Percentiles rank a stretch among this genome's conserved stretches.
Conservation (phyloP, 2,797 vertebrate genomes). For the Clangula hyemalis region DNA sequence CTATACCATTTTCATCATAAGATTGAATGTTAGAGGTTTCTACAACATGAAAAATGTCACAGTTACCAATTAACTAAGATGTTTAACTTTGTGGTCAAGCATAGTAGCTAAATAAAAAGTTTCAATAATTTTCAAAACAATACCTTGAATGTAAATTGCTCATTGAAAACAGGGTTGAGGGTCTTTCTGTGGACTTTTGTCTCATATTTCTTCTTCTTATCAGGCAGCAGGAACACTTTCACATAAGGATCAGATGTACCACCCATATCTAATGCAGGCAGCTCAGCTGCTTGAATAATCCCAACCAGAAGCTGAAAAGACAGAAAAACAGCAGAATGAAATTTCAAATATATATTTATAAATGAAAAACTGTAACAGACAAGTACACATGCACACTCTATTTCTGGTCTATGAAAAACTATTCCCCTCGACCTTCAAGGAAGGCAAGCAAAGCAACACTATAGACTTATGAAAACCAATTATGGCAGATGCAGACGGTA, state of each 20-base stretch:
- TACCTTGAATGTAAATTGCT: conserved; percentile 99
- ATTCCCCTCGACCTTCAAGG: not conserved
- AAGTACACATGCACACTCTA: conserved; percentile 23
- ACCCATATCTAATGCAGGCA: conserved; percentile 98
- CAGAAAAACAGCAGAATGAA: conserved; percentile 31
- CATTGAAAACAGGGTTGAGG: conserved; percentile 97
- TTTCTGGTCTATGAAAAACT: conserved; percentile 49
- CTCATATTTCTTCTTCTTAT: conserved; percentile 99
- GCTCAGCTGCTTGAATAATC: conserved; percentile 96
- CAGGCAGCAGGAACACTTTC: conserved; percentile 96
- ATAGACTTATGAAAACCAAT: conserved; percentile 69
- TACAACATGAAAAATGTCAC: not conserved
- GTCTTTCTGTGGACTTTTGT: conserved; percentile 99
- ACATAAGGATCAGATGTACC: conserved; percentile 98
- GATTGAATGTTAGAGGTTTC: not conserved
- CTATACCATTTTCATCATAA: not conserved
- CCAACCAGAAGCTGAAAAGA: conserved; percentile 91
- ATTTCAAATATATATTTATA: conserved; percentile 31
- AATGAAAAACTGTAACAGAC: conserved; percentile 5
- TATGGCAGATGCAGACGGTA: conserved; percentile 68
- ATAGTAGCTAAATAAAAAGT: not conserved
- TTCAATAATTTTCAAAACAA: not conserved
- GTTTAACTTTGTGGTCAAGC: not conserved
- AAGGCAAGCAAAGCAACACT: conserved; percentile 67
- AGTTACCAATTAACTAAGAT: not conserved